phyloP scores from a whole-genome alignment of 1,140 invertebrate species.

The Subanguina moxae region DNA sequence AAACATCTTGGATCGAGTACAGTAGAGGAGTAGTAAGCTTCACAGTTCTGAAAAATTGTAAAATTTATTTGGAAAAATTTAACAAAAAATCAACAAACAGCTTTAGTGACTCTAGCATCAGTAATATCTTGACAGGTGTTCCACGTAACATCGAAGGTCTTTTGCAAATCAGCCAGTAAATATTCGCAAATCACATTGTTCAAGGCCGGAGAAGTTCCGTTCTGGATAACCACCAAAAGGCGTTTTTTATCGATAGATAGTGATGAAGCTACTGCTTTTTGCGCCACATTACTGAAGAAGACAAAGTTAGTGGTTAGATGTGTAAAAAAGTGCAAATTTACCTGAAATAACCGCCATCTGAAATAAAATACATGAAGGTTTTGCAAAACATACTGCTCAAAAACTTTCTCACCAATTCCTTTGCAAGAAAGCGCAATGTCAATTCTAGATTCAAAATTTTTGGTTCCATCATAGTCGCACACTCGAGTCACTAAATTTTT shows the following conservation, averaged over 20 bases:
- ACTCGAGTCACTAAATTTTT: conserved; percentile 3
- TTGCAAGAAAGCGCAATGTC: conserved; percentile 9
- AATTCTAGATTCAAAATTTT: conserved; percentile 3
- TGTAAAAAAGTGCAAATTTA: no score
- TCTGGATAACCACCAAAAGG: conserved; percentile 2
- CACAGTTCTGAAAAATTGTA: conserved; percentile 2
- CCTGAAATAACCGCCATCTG: no score
- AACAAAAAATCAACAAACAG: not conserved
- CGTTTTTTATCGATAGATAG: conserved; percentile 2
- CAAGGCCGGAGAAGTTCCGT: not conserved
- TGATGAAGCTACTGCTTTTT: not conserved
- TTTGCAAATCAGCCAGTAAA: conserved; percentile 1
- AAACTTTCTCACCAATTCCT: conserved; percentile 3
- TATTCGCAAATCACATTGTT: conserved; percentile 3
- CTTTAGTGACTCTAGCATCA: not conserved
- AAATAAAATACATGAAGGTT: no score
- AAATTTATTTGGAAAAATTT: not conserved
- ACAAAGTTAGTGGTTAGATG: no score
- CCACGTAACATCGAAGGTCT: not conserved
- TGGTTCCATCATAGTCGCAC: conserved; percentile 2
- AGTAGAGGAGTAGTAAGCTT: not conserved
- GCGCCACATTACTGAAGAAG: not conserved
- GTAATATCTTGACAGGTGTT: not conserved
- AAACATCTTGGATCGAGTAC: not conserved
- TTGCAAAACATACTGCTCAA: not conserved